phyloP scores from a whole-genome alignment of 1,140 invertebrate species.

The Hyposmocoma kahamanoa region DNA sequence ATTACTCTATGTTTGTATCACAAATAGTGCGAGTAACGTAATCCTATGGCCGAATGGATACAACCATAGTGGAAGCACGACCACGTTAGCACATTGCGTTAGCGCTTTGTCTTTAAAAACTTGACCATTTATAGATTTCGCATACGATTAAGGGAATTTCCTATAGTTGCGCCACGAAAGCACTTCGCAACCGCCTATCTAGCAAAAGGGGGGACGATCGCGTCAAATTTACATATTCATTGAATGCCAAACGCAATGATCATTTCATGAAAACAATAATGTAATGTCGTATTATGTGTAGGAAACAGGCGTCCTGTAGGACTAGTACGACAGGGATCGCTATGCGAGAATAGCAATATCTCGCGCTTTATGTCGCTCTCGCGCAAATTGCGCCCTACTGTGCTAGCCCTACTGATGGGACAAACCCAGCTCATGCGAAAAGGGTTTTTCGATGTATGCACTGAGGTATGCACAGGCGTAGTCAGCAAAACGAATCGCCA shows the following conservation, averaged over 20 bases:
- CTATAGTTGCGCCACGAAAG: conserved; percentile 32
- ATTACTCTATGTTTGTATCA: conserved; percentile 6
- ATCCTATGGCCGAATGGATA: neutral
- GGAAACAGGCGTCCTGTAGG: no score
- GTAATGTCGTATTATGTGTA: no score
- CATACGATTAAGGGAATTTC: conserved; percentile 49
- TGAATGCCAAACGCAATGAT: neutral
- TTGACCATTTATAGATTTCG: conserved; percentile 40
- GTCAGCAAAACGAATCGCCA: conserved; percentile 9
- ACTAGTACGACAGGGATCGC: no score
- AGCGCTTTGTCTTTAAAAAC: conserved; percentile 41
- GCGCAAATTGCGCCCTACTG: no score
- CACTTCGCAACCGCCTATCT: conserved; percentile 13
- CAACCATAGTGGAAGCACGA: conserved; percentile 24
- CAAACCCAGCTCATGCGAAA: no score
- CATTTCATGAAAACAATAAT: no score
- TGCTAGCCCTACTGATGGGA: no score
- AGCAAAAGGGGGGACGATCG: conserved; percentile 27
- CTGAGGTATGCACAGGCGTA: no score
- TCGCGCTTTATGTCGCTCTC: no score
- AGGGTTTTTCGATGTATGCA: no score
- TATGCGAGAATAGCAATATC: no score
- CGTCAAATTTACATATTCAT: neutral
- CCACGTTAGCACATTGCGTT: conserved; percentile 25
- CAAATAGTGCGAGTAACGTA: conserved; percentile 9